phyloP scores from a whole-genome alignment of 2,797 vertebrate genomes.

The Lacerta agilis region DNA sequence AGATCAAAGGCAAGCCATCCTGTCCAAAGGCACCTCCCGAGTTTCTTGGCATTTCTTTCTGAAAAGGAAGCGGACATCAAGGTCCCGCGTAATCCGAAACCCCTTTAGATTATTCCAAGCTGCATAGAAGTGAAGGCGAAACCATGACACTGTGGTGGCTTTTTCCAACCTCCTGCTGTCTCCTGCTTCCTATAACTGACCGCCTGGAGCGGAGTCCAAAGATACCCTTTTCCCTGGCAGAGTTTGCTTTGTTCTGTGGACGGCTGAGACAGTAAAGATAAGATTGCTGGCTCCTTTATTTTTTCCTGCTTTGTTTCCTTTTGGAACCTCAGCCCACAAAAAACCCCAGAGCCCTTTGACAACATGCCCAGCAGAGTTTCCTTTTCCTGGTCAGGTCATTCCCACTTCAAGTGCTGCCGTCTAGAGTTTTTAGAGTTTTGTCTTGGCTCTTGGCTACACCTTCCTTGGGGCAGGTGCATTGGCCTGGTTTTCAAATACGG shows the following conservation, averaged over 20 bases:
- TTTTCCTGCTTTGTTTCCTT: constrained; percentile 76
- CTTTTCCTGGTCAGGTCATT: constrained; percentile 37
- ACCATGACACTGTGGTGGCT: not conserved
- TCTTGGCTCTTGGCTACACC: not conserved
- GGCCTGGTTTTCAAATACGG: not conserved
- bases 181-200: not conserved
- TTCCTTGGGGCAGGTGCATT: not conserved
- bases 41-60: not conserved
- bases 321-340: constrained; percentile 49
- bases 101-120: not conserved
- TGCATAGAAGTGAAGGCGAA: not conserved
- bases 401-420: not conserved
- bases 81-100: not conserved
- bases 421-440: not conserved
- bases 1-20: not conserved
- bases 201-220: not conserved
- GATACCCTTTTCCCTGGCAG: not conserved
- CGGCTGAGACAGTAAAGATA: constrained; percentile 2
- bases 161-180: not conserved
- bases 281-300: constrained; percentile 53
- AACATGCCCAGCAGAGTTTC: constrained; percentile 46
- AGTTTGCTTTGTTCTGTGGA: constrained; percentile 49
- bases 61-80: not conserved
- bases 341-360: not conserved
- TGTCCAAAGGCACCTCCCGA: not conserved